These are phyloP conservation scores for Montipora efflorescens DNA, from an alignment of 64 coral and sea anemone genomes.

Conservation along the genomic window DNA sequence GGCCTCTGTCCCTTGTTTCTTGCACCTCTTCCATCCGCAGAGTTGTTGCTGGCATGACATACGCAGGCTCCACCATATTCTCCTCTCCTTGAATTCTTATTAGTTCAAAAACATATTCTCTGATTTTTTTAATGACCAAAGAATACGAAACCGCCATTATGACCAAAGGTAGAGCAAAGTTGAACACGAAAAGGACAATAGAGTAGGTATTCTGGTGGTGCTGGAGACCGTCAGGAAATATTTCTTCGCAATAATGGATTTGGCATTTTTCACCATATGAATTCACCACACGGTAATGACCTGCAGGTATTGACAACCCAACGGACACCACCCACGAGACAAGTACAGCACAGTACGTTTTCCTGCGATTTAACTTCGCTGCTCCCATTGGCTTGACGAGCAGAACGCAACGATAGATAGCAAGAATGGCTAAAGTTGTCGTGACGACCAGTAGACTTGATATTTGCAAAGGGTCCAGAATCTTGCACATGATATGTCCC, in stretches of 20 bases:
- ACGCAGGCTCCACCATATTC: not conserved
- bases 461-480: constrained; percentile 2
- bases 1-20: too few relatives aligned
- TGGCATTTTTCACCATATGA: constrained; percentile 8
- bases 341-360: constrained; percentile 7
- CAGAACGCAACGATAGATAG: too few relatives aligned
- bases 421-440: too few relatives aligned
- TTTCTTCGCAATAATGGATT: constrained; percentile 1
- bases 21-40: too few relatives aligned
- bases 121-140: constrained; percentile 58
- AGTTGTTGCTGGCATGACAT: too few relatives aligned
- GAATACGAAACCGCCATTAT: constrained; percentile 66
- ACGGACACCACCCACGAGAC: constrained; percentile 57
- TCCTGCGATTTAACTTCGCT: too few relatives aligned
- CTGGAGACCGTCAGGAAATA: constrained; percentile 33
- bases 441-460: too few relatives aligned
- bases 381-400: too few relatives aligned
- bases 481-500: constrained; percentile 76
- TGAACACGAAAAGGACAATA: constrained; percentile 44
- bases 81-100: not conserved
- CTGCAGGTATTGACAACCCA: constrained; percentile 28
- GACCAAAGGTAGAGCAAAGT: constrained; percentile 62
- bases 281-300: not conserved
- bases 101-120: constrained; percentile 55
- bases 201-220: constrained; percentile 27